Percentiles rank a stretch among this genome's conserved stretches.
phyloP scores from a whole-genome alignment of 2,113 vertebrate genomes.

The Caloenas nicobarica region DNA sequence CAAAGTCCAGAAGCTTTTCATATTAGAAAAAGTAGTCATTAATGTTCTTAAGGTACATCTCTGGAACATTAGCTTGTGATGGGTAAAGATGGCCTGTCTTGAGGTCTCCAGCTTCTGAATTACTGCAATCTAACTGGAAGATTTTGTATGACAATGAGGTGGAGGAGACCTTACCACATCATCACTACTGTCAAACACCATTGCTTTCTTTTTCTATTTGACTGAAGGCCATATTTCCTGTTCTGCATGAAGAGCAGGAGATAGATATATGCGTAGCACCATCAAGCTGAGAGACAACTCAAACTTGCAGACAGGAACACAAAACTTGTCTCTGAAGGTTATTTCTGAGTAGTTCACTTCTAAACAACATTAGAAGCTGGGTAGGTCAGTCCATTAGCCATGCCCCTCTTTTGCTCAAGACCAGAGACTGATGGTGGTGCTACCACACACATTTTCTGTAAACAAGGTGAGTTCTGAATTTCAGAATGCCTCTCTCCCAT shows the following conservation, averaged over 20 bases:
- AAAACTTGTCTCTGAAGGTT: neutral
- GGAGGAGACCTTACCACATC: neutral
- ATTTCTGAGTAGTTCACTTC: neutral
- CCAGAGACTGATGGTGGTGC: neutral
- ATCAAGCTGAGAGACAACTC: neutral
- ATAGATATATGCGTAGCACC: neutral
- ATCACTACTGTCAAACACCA: neutral
- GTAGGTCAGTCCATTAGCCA: neutral
- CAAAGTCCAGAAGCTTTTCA: neutral
- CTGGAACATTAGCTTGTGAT: neutral
- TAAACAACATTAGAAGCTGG: neutral
- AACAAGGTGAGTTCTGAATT: neutral
- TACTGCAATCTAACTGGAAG: neutral
- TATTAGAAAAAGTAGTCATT: neutral
- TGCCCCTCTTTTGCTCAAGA: neutral
- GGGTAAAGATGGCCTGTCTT: neutral
- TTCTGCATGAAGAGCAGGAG: neutral
- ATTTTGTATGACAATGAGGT: neutral
- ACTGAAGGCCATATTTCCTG: neutral
- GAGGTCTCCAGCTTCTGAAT: neutral
- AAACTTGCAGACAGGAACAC: neutral
- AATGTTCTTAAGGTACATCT: neutral
- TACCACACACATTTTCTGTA: neutral
- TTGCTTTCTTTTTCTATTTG: neutral
- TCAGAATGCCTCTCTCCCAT: neutral